Evolutionary conservation across 2,888 invertebrate genomes (phyloP), one percentile per base, ranked within the genome.

Genomic region (Parnassius smintheus): DNA sequence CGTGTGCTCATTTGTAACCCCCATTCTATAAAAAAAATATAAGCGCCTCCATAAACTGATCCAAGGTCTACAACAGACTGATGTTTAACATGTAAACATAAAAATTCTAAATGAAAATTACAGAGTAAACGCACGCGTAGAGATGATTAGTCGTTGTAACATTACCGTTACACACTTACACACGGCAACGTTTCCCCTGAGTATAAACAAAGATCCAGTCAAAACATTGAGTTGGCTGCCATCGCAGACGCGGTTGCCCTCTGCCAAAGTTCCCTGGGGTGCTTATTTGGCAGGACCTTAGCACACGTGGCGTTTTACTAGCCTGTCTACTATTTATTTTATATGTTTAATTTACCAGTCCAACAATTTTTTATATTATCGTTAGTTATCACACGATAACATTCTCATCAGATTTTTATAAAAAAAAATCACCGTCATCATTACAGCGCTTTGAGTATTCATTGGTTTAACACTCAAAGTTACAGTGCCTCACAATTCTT

Each of bases 231-330:
- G 70, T 76, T 72, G 75, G 75, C 75, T 71, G 71, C 68, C 61
- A 60, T 66, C 73, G 73, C 77, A 82, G 81, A 82, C 83, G 71
- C 66, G 69, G 65, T 72, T 54, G 66, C 65, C 63, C 66, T 58
- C 68, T 78, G 80, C 79, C 80, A 79, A 76, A 42, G 53, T 57
- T 13, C 51, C 54, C 48, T 48, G 60, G 73, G 74, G 75, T 71
- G 67, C 72, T 77, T 80, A 81, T 76, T 80, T 86, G 82, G 80
- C 87, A 86, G 87, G 86, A 85, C 81, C 85, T 72, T 66, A 59
- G 61, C 55, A 55, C 75, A 75, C 74, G 74, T 76, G 77, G 75
- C 72, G 73, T 76, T 73, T 69, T 35, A 35, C 35, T 35, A 35
- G 35, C 7, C 35, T 35, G 35, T 35, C 35, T 35, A 7, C 35